Evolutionary conservation across 2,888 invertebrate genomes (phyloP).

Genomic region (Sesia apiformis): DNA sequence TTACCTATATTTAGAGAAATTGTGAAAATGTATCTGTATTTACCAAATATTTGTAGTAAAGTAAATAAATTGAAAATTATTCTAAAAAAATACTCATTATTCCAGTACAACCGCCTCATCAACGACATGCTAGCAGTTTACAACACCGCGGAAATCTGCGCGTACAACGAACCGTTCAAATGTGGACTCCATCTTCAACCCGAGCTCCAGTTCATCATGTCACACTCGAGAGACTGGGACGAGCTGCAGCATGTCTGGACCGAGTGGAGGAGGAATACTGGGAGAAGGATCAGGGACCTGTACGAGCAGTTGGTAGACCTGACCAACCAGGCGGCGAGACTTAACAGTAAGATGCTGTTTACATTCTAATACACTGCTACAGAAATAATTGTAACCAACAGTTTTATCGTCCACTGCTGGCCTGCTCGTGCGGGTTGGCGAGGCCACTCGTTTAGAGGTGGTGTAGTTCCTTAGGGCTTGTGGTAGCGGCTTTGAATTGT

Average conservation of each 20-base stretch:
- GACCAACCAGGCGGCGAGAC: conserved; percentile 85
- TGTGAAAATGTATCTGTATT: too few relatives aligned
- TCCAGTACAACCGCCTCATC: conserved; percentile 88
- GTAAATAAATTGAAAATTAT: not conserved
- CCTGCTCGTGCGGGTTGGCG: too few relatives aligned
- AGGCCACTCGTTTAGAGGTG: too few relatives aligned
- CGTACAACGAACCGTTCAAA: conserved; percentile 87
- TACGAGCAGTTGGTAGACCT: conserved; percentile 86
- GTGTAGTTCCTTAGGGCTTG: too few relatives aligned
- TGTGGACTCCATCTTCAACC: conserved; percentile 88
- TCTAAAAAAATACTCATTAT: conserved; percentile 14
- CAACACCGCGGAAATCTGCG: conserved; percentile 89
- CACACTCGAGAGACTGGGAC: conserved; percentile 85
- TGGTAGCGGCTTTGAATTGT: too few relatives aligned
- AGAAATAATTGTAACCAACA: too few relatives aligned
- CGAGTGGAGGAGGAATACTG: conserved; percentile 91
- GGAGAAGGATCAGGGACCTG: conserved; percentile 83
- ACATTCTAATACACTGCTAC: not conserved
- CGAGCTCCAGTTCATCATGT: conserved; percentile 85
- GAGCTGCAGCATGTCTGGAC: conserved; percentile 92
- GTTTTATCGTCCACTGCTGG: too few relatives aligned
- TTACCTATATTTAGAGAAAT: too few relatives aligned
- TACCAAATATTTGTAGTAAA: too few relatives aligned
- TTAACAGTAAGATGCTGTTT: conserved; percentile 80
- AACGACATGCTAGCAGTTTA: conserved; percentile 93